A percentile compares a stretch with the other conserved stretches of the same genome.
Evolutionary conservation across 92 coral and sea anemone species (phyloP).

Genomic region (Plumapathes pennacea): DNA sequence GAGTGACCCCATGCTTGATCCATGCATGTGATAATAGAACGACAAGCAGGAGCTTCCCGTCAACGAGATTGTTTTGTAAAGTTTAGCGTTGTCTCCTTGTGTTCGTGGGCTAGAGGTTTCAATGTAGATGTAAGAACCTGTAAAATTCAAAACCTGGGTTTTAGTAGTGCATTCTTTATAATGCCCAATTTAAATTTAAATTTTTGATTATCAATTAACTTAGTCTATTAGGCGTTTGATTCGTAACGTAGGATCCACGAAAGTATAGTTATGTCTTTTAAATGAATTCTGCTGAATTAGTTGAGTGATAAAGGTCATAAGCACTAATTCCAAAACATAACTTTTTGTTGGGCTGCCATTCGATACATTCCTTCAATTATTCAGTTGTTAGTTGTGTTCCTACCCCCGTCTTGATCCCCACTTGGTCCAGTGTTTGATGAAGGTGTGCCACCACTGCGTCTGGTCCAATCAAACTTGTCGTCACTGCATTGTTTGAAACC

Average conservation of each 20-base stretch:
- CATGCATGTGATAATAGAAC: slow-evolving; percentile 59
- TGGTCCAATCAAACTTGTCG: slow-evolving; percentile 33
- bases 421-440: slow-evolving; percentile 21
- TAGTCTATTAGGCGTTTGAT: too few species aligned
- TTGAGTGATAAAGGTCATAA: too few species aligned
- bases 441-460: slow-evolving; percentile 6
- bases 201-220: too few species aligned
- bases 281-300: too few species aligned
- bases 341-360: too few species aligned
- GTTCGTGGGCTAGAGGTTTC: slow-evolving; percentile 56
- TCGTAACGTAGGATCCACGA: too few species aligned
- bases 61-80: neutral
- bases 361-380: too few species aligned
- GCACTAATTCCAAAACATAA: too few species aligned
- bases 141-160: neutral
- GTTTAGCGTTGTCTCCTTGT: slow-evolving; percentile 38
- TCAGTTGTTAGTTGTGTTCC: too few species aligned
- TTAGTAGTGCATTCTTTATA: too few species aligned
- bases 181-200: too few species aligned
- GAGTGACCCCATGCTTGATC: slow-evolving; percentile 39
- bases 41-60: slow-evolving; percentile 26
- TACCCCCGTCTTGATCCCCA: slow-evolving; percentile 9
- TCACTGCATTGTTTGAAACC: neutral
- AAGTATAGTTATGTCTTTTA: too few species aligned
- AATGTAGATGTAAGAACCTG: slow-evolving; percentile 56